Conservation (phyloP, 2,888 invertebrate species). For the Prosapia bicincta region DNA sequence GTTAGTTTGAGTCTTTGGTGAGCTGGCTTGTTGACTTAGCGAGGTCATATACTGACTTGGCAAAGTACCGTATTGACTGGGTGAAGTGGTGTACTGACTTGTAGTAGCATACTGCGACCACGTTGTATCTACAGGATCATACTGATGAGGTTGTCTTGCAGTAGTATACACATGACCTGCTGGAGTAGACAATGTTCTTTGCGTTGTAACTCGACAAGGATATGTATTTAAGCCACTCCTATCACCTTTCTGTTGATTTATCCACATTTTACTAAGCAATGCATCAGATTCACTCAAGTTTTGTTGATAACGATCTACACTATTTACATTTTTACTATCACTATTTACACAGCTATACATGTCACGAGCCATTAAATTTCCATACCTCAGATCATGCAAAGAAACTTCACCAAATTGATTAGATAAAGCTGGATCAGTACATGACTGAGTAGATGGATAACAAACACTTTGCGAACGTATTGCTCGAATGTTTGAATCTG, state of each 20-base stretch:
- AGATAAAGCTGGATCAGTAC: not conserved
- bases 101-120: constrained; percentile 18
- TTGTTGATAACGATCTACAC: constrained; percentile 8
- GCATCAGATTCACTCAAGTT: constrained; percentile 6
- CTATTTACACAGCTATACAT: constrained; percentile 13
- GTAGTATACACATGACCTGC: not conserved
- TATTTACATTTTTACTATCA: constrained; percentile 15
- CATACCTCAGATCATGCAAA: constrained; percentile 10
- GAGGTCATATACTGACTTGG: constrained; percentile 15
- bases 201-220: not conserved
- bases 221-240: not conserved
- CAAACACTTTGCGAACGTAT: constrained; percentile 22
- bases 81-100: constrained; percentile 18
- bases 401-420: constrained; percentile 1
- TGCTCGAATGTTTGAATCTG: constrained; percentile 22
- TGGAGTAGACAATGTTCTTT: not conserved
- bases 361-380: constrained; percentile 10
- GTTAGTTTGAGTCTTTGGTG: not conserved
- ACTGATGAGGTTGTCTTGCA: constrained; percentile 14
- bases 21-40: not conserved
- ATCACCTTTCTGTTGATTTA: constrained; percentile 9
- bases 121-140: constrained; percentile 25
- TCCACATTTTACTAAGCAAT: constrained; percentile 20
- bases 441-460: not conserved
- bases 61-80: not conserved